Conservation (phyloP, 2,113 vertebrate genomes). For the Tyrannus savana region DNA sequence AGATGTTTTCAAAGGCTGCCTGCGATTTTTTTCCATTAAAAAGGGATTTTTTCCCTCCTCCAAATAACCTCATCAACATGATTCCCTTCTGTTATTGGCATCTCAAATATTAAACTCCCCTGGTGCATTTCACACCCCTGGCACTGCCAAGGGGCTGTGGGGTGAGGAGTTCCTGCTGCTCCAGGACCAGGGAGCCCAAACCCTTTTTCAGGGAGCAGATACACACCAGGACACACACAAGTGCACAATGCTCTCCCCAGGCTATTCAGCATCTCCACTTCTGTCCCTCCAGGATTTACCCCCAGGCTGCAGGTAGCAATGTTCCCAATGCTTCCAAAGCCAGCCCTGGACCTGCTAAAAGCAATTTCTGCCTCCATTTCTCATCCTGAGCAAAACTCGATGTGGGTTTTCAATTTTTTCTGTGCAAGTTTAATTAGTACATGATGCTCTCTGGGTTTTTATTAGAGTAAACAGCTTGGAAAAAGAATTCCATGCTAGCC, state of each 20-base stretch:
- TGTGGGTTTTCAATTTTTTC: not conserved
- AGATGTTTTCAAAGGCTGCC: not conserved
- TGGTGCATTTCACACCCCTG: not conserved
- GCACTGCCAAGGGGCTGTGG: not conserved
- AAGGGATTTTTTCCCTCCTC: not conserved
- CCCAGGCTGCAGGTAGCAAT: not conserved
- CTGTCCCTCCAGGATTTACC: not conserved
- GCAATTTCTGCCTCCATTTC: not conserved
- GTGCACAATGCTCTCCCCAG: not conserved
- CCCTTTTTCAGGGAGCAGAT: not conserved
- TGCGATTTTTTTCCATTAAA: not conserved
- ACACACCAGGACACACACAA: not conserved
- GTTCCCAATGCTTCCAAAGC: not conserved
- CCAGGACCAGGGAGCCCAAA: not conserved
- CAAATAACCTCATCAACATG: not conserved
- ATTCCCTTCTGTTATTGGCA: not conserved
- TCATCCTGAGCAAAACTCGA: not conserved
- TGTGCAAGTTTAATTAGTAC: constrained; percentile 46
- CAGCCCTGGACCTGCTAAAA: not conserved
- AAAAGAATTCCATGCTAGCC: not conserved
- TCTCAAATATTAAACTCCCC: not conserved
- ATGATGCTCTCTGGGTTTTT: constrained; percentile 22
- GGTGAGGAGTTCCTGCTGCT: not conserved
- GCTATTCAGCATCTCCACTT: not conserved
- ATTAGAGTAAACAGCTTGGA: constrained; percentile 47